phyloP scores from a whole-genome alignment of 1,140 invertebrate species.

The Scylla paramamosain region DNA sequence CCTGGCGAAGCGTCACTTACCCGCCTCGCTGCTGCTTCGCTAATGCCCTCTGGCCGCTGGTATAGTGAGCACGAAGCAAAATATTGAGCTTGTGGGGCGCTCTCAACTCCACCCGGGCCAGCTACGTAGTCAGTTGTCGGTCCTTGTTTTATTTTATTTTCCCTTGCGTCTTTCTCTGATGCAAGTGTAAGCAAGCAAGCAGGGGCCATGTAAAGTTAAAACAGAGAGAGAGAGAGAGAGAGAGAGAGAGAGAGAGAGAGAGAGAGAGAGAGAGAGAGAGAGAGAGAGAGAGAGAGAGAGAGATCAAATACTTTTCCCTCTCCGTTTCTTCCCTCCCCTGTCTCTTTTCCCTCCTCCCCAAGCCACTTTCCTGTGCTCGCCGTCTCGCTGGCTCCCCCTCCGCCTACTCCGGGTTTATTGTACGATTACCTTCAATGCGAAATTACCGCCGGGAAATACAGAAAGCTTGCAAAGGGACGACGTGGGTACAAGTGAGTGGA shows the following conservation, averaged over 20 bases:
- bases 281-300: background rate
- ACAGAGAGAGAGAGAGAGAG: background rate
- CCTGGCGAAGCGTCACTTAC: background rate
- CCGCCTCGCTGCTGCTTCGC: background rate
- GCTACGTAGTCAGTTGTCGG: no score
- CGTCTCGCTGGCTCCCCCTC: background rate
- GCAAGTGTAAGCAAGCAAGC: background rate
- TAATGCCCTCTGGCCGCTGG: background rate
- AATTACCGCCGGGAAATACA: background rate
- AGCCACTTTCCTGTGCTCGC: background rate
- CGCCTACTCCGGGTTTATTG: background rate
- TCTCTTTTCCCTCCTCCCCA: background rate
- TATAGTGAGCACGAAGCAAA: background rate
- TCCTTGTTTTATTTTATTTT: background rate
- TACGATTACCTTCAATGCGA: background rate
- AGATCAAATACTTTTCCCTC: background rate
- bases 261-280: background rate
- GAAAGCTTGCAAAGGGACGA: conserved; percentile 5
- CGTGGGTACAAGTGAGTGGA: background rate
- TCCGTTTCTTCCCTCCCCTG: background rate
- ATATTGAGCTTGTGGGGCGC: background rate
- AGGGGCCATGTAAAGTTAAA: background rate
- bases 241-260: background rate
- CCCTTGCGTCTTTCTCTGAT: background rate
- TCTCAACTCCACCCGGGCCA: no score